Evolutionary conservation across 2,888 invertebrate genomes (phyloP).

Genomic region (Meloe dianella): DNA sequence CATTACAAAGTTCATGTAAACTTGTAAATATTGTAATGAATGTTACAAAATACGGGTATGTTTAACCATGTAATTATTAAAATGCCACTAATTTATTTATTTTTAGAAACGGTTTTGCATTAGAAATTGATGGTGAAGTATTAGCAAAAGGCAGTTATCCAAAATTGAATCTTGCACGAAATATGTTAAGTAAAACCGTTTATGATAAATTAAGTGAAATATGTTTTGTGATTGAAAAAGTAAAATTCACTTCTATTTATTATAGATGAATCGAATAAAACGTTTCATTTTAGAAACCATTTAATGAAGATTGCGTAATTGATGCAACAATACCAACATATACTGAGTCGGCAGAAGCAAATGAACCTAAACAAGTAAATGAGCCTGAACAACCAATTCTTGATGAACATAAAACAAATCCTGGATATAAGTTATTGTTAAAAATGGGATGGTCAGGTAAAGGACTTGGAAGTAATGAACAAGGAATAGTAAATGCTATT

Average conservation of each 20-base stretch:
- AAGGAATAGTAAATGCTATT: conserved; percentile 21
- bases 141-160: neutral
- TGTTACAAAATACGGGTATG: neutral
- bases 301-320: no score
- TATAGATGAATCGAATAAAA: neutral
- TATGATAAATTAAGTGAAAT: conserved; percentile 15
- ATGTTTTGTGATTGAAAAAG: conserved; percentile 22
- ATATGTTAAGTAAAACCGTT: conserved; percentile 4
- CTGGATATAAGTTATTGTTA: conserved; percentile 21
- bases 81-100: no score
- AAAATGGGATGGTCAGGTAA: conserved; percentile 27
- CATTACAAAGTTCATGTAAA: neutral
- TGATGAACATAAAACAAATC: conserved; percentile 11
- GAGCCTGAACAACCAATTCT: neutral
- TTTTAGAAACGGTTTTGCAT: neutral
- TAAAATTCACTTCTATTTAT: neutral
- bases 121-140: conserved; percentile 1
- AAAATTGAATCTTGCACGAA: neutral
- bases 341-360: no score
- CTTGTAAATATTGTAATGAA: neutral
- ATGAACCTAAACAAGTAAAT: neutral
- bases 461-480: conserved; percentile 23
- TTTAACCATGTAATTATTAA: no score
- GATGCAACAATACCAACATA: no score
- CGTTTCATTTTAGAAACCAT: neutral